A percentile compares a stretch with the other conserved stretches of the same genome.
These are phyloP conservation scores for Pitta sordida DNA, from an alignment of 2,113 vertebrate genomes.

Conservation along the genomic window DNA sequence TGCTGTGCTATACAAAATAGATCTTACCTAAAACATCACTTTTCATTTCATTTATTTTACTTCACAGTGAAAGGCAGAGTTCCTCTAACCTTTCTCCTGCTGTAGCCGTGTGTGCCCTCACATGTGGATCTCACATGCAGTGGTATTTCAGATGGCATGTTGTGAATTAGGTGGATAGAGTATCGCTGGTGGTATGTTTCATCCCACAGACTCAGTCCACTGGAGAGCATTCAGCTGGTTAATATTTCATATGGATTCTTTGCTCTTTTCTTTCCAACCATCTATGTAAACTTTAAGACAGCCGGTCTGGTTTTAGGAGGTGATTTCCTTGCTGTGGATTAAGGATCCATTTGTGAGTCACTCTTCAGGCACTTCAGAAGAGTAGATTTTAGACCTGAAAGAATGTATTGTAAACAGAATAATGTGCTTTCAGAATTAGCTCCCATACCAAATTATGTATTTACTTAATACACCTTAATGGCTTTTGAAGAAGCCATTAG, in stretches of 20 bases:
- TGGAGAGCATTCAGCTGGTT: conserved; percentile 50
- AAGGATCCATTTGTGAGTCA: conserved; percentile 57
- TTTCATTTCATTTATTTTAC: not conserved
- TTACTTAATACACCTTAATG: conserved; percentile 72
- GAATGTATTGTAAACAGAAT: conserved; percentile 66
- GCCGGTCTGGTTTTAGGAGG: conserved; percentile 49
- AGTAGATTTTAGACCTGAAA: conserved; percentile 52
- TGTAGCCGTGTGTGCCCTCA: not conserved
- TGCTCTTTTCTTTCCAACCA: conserved; percentile 49
- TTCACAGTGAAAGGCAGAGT: not conserved
- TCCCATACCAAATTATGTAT: conserved; percentile 66
- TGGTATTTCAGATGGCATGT: conserved; percentile 2
- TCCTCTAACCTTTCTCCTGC: not conserved
- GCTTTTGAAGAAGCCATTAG: conserved; percentile 73
- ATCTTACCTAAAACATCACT: conserved; percentile 24
- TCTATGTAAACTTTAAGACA: conserved; percentile 60
- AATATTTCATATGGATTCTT: conserved; percentile 59
- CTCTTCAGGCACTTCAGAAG: conserved; percentile 52
- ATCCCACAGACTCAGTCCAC: conserved; percentile 1
- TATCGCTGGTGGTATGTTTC: conserved; percentile 5
- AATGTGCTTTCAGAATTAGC: conserved; percentile 70
- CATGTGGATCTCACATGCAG: conserved; percentile 5
- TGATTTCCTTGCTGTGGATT: conserved; percentile 52
- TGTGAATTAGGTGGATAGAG: conserved; percentile 21
- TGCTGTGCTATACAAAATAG: not conserved